These are phyloP conservation scores for Brachymystax lenok DNA, from an alignment of 2,797 vertebrate genomes.

Conservation along the genomic window DNA sequence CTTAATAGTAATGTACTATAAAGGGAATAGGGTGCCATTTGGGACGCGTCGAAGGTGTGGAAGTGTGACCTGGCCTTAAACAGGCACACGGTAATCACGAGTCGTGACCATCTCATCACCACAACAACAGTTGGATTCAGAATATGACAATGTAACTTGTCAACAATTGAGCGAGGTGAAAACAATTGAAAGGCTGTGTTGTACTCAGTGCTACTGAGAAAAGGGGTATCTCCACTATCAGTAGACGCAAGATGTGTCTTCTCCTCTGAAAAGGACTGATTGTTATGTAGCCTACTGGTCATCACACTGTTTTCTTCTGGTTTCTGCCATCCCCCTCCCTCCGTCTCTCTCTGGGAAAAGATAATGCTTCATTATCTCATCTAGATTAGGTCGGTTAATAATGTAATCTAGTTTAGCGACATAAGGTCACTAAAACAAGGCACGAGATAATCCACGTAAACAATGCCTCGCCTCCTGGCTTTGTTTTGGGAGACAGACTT, in stretches of 20 bases:
- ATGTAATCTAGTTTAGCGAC: conserved; percentile 65
- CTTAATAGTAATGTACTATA: too few species aligned
- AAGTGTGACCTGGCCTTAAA: conserved; percentile 45
- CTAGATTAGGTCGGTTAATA: conserved; percentile 62
- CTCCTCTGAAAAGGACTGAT: too few species aligned
- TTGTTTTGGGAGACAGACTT: conserved; percentile 30
- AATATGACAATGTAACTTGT: conserved; percentile 16
- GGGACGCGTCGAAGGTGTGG: not conserved
- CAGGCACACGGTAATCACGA: conserved; percentile 64
- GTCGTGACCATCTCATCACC: conserved; percentile 50
- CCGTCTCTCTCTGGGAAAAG: conserved; percentile 21
- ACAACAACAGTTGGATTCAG: conserved; percentile 67
- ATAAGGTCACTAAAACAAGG: conserved; percentile 46
- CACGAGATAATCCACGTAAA: conserved; percentile 53
- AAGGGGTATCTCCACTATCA: too few species aligned
- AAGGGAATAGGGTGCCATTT: too few species aligned
- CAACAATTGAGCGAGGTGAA: too few species aligned
- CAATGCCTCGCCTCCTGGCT: conserved; percentile 22
- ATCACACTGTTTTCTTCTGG: conserved; percentile 7
- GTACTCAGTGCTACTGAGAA: too few species aligned
- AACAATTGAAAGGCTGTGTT: too few species aligned
- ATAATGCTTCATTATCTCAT: conserved; percentile 61
- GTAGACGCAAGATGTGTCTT: too few species aligned
- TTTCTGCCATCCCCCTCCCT: not conserved
- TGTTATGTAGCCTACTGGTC: conserved; percentile 2